Evolutionary conservation across 2,888 invertebrate genomes (phyloP), one percentile per base, ranked within the genome.

Genomic region (Euphydryas editha): DNA sequence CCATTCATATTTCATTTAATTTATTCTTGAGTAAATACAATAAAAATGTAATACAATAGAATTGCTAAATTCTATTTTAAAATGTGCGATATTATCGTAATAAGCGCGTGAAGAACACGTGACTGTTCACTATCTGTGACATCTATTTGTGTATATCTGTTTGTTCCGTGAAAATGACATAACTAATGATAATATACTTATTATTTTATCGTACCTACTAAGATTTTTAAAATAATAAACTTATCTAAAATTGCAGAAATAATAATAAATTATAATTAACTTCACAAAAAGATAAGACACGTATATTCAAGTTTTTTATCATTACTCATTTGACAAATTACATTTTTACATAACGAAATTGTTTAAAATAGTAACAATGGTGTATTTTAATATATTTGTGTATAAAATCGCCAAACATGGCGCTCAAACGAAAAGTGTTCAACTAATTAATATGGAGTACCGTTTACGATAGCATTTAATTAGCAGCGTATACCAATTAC

Each of bases 401-500:
- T 30, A 8, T 5, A 30, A 30, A 30, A 30, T n/a, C 15, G n/a
- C 42, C n/a, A 44, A 44, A 44, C 21, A 15, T 24, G 21, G 24
- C n/a, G 21, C 15, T 51, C 20, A 64, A 64, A 57, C 30, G 18
- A 36, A 44, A 17, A 30, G 11, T 36, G 30, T 36, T 42, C 18
- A 30, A 44, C 18, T 59, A 59, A 64, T 54, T 64, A 64, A 20
- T 36, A 36, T 36, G 54, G 17, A 18, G 39, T 30, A 30, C 42
- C 18, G 30, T 64, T 58, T 44, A n/a, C 58, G 21, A 64, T 44
- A 8, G 54, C 54, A 51, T 63, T 51, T 70, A 70, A 68, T 70
- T 68, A 69, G 65, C 63, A 59, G 47, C 62, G 58, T 59, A 56
- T 71, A 69, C 62, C 71, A 69, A 64, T 69, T 69, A 71, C 54